Conservation (phyloP, 2,113 vertebrate species). For the Leucoraja erinaceus region DNA sequence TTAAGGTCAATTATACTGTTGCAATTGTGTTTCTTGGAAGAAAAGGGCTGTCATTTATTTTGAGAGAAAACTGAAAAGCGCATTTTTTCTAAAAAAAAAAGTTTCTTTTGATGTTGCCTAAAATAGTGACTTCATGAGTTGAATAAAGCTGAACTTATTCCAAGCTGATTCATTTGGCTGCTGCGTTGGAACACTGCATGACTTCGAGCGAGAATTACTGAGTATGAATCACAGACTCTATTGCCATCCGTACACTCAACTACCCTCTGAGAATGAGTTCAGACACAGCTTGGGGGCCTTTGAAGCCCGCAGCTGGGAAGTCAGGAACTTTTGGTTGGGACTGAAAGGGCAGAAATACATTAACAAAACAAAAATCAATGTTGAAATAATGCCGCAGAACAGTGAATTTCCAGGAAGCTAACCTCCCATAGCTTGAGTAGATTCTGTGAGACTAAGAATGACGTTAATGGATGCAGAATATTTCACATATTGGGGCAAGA, state of each 20-base stretch:
- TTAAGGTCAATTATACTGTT: neutral
- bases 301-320: constrained; percentile 19
- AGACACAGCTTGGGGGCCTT: constrained; percentile 25
- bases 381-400: neutral
- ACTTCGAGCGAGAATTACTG: constrained; percentile 16
- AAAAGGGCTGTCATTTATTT: neutral
- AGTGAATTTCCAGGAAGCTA: neutral
- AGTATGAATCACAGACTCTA: constrained; percentile 31
- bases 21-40: neutral
- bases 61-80: neutral
- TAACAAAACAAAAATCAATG: neutral
- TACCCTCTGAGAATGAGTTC: constrained; percentile 21
- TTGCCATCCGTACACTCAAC: constrained; percentile 18
- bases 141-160: constrained; percentile 25
- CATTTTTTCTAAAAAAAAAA: neutral
- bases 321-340: neutral
- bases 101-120: neutral
- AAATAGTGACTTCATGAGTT: constrained; percentile 28
- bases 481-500: neutral
- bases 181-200: neutral
- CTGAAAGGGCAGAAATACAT: neutral
- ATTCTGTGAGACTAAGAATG: neutral
- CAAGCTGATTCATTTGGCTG: constrained; percentile 26
- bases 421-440: neutral
- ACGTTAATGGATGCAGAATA: neutral